phyloP scores from a whole-genome alignment of 2,888 invertebrate genomes.

The Nomada fabriciana region DNA sequence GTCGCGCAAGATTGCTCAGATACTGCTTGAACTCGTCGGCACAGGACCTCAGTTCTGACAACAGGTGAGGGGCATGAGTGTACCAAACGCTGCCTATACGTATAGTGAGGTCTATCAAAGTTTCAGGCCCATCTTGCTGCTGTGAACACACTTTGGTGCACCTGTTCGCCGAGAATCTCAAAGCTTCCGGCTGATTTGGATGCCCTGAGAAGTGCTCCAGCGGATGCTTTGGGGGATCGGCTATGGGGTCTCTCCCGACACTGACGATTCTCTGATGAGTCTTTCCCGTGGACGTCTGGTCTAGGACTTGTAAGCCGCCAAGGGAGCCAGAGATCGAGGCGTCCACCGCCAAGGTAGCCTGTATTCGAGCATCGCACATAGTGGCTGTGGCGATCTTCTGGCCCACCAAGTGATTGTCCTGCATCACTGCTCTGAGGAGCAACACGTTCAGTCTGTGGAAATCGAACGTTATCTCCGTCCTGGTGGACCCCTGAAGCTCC shows the following conservation, averaged over 20 bases:
- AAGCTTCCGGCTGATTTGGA: constrained; percentile 84
- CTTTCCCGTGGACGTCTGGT: constrained; percentile 93
- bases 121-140: constrained; percentile 64
- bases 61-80: constrained; percentile 94
- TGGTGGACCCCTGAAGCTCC: constrained; percentile 79
- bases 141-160: constrained; percentile 65
- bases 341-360: constrained; percentile 90
- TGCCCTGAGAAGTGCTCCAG: constrained; percentile 80
- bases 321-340: constrained; percentile 92
- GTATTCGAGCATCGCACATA: constrained; percentile 95
- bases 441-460: constrained; percentile 96
- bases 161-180: constrained; percentile 85
- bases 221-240: constrained; percentile 83
- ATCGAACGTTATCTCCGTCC: constrained; percentile 95
- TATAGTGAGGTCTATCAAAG: constrained; percentile 81
- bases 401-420: constrained; percentile 89
- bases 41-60: constrained; percentile 94
- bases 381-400: constrained; percentile 97
- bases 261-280: constrained; percentile 94
- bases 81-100: constrained; percentile 90
- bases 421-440: constrained; percentile 91
- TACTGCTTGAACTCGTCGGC: constrained; percentile 96
- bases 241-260: constrained; percentile 91
- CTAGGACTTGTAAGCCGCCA: constrained; percentile 95
- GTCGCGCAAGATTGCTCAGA: constrained; percentile 92